A percentile compares a stretch with the other conserved stretches of the same genome.
phyloP scores from a whole-genome alignment of 1,140 invertebrate genomes.

The Bombus haemorrhoidalis region DNA sequence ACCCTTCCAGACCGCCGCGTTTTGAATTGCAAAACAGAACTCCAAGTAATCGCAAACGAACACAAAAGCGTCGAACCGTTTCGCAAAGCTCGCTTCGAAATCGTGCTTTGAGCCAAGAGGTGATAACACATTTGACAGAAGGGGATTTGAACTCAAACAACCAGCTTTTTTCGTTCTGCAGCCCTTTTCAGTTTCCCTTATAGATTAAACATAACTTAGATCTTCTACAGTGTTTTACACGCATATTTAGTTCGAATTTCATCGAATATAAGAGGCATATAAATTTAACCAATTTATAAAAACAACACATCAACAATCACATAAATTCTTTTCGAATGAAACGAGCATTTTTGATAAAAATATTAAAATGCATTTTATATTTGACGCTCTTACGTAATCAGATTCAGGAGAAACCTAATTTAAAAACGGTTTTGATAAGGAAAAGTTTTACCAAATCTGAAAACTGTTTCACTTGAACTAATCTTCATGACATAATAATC shows the following conservation, averaged over 20 bases:
- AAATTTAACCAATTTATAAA: not conserved
- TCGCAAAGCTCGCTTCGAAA: not conserved
- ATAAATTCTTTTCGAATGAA: not conserved
- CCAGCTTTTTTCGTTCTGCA: no score
- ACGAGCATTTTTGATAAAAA: not conserved
- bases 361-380: not conserved
- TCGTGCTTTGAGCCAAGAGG: not conserved
- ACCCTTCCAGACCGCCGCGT: not conserved
- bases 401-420: not conserved
- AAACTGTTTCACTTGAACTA: not conserved
- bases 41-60: slow-evolving; percentile 18
- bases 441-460: not conserved
- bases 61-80: not conserved
- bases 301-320: not conserved
- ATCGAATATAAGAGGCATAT: not conserved
- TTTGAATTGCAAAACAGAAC: slow-evolving; percentile 40
- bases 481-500: no score
- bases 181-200: no score
- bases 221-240: no score
- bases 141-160: no score
- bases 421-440: not conserved
- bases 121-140: not conserved
- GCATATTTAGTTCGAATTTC: not conserved
- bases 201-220: no score
- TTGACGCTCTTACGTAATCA: no score